Evolutionary conservation across 2,797 vertebrate genomes (phyloP).

Genomic region (Oophaga sylvatica): DNA sequence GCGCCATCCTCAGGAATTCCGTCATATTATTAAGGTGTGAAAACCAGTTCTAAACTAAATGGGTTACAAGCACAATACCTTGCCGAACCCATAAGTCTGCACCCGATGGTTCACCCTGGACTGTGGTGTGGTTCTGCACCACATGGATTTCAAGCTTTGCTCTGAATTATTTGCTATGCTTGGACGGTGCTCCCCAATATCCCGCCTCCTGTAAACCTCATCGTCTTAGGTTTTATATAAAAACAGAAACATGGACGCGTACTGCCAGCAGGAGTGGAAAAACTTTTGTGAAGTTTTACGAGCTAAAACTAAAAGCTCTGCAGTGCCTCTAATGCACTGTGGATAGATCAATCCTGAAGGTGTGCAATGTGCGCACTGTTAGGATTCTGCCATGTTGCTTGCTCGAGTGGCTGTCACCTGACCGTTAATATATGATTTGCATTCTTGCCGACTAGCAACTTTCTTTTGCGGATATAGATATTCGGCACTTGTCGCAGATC

Average conservation of each 20-base stretch:
- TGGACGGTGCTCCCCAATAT: background rate
- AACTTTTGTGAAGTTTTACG: too few species aligned
- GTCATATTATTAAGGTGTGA: background rate
- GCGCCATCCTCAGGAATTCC: background rate
- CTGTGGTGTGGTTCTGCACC: background rate
- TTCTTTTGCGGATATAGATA: too few species aligned
- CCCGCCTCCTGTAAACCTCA: background rate
- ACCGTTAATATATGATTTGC: too few species aligned
- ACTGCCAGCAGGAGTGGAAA: background rate
- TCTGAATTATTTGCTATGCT: conserved; percentile 2
- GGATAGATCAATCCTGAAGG: too few species aligned
- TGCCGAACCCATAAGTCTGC: background rate
- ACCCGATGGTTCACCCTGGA: background rate
- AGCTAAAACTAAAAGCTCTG: too few species aligned
- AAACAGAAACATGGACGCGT: background rate
- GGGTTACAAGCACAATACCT: background rate
- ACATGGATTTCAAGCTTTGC: background rate
- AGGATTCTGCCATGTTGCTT: too few species aligned
- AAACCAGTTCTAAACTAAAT: background rate
- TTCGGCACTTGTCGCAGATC: too few species aligned
- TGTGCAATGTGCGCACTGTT: too few species aligned
- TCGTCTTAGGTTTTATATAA: background rate
- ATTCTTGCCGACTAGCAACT: too few species aligned
- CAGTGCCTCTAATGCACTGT: too few species aligned
- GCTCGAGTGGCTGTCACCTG: too few species aligned